Percentiles rank a stretch among this genome's conserved stretches.
phyloP scores from a whole-genome alignment of 2,888 invertebrate species.

The Sipunculus nudus region DNA sequence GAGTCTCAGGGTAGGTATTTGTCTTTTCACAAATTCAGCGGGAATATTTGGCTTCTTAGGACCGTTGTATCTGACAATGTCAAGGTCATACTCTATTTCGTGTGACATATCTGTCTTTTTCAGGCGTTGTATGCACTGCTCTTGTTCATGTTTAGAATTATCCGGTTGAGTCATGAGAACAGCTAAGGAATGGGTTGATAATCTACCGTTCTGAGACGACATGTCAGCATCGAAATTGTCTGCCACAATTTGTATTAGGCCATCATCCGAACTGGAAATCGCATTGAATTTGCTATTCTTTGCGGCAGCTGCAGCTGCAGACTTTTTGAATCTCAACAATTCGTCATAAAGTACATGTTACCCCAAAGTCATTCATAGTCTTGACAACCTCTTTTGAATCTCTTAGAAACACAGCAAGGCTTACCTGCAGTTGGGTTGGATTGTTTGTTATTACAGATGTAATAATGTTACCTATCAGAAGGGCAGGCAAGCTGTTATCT shows the following conservation, averaged over 20 bases:
- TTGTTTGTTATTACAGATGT: not conserved
- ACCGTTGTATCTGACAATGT: not conserved
- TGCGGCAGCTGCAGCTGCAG: conserved; percentile 31
- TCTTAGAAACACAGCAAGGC: not conserved
- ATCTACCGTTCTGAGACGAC: conserved; percentile 26
- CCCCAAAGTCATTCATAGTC: conserved; percentile 15
- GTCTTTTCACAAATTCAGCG: not conserved
- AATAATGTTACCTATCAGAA: conserved; percentile 1
- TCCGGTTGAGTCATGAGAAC: too few relatives aligned
- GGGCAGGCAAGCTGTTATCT: not conserved
- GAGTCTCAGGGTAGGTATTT: not conserved
- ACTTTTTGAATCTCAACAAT: conserved; percentile 36
- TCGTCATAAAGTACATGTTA: conserved; percentile 39
- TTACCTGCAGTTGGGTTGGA: not conserved
- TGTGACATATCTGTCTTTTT: not conserved
- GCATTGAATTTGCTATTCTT: not conserved
- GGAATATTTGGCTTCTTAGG: not conserved
- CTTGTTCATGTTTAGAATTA: too few relatives aligned
- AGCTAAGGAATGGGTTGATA: conserved; percentile 28
- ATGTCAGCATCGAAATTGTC: conserved; percentile 38
- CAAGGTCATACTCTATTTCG: too few relatives aligned
- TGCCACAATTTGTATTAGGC: conserved; percentile 25
- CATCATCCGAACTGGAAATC: conserved; percentile 7
- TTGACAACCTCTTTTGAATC: conserved; percentile 9
- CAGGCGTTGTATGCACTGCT: not conserved